A percentile compares a stretch with the other conserved stretches of the same genome.
phyloP scores from a whole-genome alignment of 2,113 vertebrate species.

The Cercopithecus mona region DNA sequence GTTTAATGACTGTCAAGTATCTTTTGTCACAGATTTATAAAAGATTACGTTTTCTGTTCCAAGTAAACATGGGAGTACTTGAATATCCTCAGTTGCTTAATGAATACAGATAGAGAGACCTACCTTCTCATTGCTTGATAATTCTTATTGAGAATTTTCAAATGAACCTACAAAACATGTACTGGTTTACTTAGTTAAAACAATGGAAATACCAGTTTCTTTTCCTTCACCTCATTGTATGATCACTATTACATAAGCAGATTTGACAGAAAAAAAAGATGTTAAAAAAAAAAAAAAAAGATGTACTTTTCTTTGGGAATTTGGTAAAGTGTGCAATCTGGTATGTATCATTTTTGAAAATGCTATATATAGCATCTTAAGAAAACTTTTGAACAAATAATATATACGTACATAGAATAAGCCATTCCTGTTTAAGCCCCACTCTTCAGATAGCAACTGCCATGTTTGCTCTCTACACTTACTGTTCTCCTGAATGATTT shows the following conservation, averaged over 20 bases:
- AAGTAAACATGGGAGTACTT: background rate
- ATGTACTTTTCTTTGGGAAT: background rate
- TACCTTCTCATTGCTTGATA: background rate
- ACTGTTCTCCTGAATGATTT: background rate
- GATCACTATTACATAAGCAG: background rate
- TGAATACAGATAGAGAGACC: background rate
- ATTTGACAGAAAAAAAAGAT: background rate
- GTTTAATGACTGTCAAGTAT: background rate
- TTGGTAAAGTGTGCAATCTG: background rate
- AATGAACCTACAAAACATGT: background rate
- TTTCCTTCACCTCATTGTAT: background rate
- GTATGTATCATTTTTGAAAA: background rate
- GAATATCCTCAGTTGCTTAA: background rate
- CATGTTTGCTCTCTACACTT: background rate
- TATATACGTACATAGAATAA: background rate
- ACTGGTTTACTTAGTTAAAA: background rate
- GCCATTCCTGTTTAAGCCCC: background rate
- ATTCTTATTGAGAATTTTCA: background rate
- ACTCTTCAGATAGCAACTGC: background rate
- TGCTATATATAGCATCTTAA: background rate
- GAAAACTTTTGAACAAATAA: background rate
- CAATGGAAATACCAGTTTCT: background rate
- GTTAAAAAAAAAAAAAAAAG: background rate
- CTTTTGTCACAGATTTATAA: background rate
- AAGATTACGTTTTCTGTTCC: background rate